A percentile compares a stretch with the other conserved stretches of the same genome.
Evolutionary conservation across 2,888 invertebrate genomes (phyloP).

Genomic region (Brenthis daphne): DNA sequence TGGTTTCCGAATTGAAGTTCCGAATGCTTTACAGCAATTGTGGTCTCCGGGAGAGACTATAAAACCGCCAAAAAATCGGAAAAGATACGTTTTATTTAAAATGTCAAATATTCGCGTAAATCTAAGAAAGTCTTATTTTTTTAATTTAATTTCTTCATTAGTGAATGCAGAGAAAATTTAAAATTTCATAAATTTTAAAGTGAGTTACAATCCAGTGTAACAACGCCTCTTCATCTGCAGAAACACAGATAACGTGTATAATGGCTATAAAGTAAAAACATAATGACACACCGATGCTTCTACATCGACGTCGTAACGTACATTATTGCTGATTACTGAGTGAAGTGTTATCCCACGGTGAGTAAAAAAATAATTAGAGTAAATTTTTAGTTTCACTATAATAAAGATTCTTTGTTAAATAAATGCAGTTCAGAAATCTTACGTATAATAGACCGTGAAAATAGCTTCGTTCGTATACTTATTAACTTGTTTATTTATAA

Average conservation of each 20-base stretch:
- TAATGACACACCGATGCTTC: slow-evolving; percentile 28
- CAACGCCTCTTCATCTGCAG: slow-evolving; percentile 11
- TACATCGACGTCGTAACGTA: slow-evolving; percentile 23
- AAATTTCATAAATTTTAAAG: not conserved
- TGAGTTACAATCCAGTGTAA: not conserved
- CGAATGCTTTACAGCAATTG: too few species aligned
- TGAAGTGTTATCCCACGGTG: slow-evolving; percentile 14
- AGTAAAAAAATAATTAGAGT: slow-evolving; percentile 15
- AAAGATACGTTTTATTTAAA: too few species aligned
- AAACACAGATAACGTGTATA: slow-evolving; percentile 23
- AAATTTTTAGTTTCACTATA: slow-evolving; percentile 8
- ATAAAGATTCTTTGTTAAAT: not conserved
- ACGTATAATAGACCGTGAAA: too few species aligned
- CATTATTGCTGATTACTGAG: slow-evolving; percentile 27
- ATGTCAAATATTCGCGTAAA: too few species aligned
- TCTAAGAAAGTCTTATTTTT: not conserved
- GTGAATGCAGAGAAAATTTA: not conserved
- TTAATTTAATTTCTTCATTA: not conserved
- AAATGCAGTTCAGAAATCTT: too few species aligned
- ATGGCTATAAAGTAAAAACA: slow-evolving; percentile 26
- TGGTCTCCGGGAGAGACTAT: too few species aligned
- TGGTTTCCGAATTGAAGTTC: too few species aligned
- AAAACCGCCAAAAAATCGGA: too few species aligned
- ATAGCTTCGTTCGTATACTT: too few species aligned
- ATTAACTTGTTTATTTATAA: too few species aligned